phyloP scores from a whole-genome alignment of 2,888 invertebrate genomes.

The Mellilla xanthometata region DNA sequence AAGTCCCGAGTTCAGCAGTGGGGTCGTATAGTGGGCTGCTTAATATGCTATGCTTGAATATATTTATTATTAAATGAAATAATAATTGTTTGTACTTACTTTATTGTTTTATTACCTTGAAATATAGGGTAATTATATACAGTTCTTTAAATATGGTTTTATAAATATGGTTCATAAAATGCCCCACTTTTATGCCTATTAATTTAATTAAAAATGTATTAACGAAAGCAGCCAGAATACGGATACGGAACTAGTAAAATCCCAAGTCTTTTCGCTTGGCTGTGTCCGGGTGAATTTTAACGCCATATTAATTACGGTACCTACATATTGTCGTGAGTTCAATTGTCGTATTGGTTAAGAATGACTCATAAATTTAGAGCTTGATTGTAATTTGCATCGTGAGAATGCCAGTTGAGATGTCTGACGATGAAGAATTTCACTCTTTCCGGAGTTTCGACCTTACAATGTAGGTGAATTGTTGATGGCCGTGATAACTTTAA shows the following conservation, averaged over 20 bases:
- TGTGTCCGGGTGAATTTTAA: conserved; percentile 14
- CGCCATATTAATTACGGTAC: not conserved
- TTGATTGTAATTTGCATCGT: conserved; percentile 36
- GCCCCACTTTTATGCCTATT: not conserved
- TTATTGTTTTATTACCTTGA: too few relatives aligned
- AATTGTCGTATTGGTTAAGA: conserved; percentile 30
- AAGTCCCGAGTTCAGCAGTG: too few relatives aligned
- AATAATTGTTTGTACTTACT: too few relatives aligned
- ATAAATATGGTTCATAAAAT: not conserved
- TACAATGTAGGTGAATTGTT: conserved; percentile 24
- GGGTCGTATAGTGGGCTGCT: too few relatives aligned
- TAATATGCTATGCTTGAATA: too few relatives aligned
- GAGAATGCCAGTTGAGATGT: conserved; percentile 36
- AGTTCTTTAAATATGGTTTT: too few relatives aligned
- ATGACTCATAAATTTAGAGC: conserved; percentile 37
- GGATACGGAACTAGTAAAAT: conserved; percentile 7
- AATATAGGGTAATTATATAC: too few relatives aligned
- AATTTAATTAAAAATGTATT: not conserved
- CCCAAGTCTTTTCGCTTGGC: conserved; percentile 7
- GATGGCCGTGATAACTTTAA: conserved; percentile 17
- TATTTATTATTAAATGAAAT: too few relatives aligned
- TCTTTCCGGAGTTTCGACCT: conserved; percentile 44
- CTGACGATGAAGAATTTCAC: conserved; percentile 45
- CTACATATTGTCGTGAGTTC: conserved; percentile 3
- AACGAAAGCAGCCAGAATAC: not conserved